Conservation (phyloP, 2,113 vertebrate genomes). For the Urocolius indicus region DNA sequence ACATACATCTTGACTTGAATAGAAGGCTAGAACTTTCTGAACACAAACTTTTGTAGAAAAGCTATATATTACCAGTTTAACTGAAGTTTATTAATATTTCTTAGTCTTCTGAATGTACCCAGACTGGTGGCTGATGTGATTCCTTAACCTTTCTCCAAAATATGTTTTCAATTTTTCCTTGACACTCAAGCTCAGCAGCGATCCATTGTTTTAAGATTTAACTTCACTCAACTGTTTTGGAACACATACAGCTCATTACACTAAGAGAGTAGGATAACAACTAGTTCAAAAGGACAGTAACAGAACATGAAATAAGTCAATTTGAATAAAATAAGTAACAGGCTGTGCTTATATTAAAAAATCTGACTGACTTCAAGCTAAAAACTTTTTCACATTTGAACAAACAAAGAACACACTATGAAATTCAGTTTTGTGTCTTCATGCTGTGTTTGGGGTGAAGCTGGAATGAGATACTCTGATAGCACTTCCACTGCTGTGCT, state of each 20-base stretch:
- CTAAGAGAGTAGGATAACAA: neutral
- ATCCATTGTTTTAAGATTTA: slow-evolving; percentile 28
- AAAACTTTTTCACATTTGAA: neutral
- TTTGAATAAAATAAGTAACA: slow-evolving; percentile 8
- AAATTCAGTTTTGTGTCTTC: neutral
- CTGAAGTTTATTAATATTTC: neutral
- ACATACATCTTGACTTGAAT: neutral
- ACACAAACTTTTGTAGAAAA: neutral
- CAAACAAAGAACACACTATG: neutral
- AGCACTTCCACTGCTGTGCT: neutral
- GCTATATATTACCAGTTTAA: neutral
- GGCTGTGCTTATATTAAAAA: neutral
- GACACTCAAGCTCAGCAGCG: slow-evolving; percentile 9
- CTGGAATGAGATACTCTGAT: neutral
- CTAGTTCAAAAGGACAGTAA: slow-evolving; percentile 14
- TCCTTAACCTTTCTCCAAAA: slow-evolving; percentile 19
- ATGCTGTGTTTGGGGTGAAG: neutral
- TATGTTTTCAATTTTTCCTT: slow-evolving; percentile 36
- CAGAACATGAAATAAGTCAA: neutral
- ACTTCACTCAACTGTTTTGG: neutral
- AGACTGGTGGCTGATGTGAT: neutral
- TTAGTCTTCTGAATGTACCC: neutral
- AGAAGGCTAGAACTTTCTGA: neutral
- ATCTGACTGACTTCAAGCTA: neutral
- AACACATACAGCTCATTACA: neutral